Base-by-base conservation (phyloP, 2,113 vertebrate genomes). In the Hippotragus niger region DNA sequence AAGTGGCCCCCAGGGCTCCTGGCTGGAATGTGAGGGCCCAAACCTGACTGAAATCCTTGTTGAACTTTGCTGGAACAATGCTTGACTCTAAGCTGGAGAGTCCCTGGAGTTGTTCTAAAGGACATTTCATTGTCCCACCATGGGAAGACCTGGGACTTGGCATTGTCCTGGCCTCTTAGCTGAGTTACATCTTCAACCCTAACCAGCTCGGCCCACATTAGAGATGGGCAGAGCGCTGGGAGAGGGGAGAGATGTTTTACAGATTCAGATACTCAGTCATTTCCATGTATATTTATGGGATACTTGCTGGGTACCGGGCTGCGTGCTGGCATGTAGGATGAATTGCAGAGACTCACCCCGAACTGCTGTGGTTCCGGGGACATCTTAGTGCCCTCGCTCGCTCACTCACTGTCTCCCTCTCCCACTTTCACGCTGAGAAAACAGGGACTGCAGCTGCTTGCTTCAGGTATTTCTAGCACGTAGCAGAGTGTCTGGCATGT, bases 21-120 rank as follows among this genome's bases (percentile, higher is more conserved):
- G 67, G 27, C 52, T 95, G 71, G 82, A 74, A 36, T 2, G 1
- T 7, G 29, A 47, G 71, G 15, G 15, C 67, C 45, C 40, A 12
- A 31, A 40, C 25, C 43, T 9, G 71, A 31, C 40, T 53, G 50
- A 85, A 87, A 94, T 62, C 58, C 36, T 96, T 9, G 2, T 58
- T 88, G 93, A 78, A 16, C 62, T 88, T 95, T 58, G 23, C 78
- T 90, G 55, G 9, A 33, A 64, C 5, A 31, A 12, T 21, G 8
- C 52, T 94, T 80, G 53, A 57, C 27, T 83, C 1, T 31, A 55
- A 36, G 36, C 53, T n/a, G 16, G n/a, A n/a, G 27, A 67, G 31
- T 90, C 5, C 0, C 7, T 47, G 53, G 52, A n/a, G 52, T 36
- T 96, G 81, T 97, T 78, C 58, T 52, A 29, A 83, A 97, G 87